These are phyloP conservation scores for Netelia fuscicornis DNA, from an alignment of 2,888 invertebrate species.

Conservation along the genomic window DNA sequence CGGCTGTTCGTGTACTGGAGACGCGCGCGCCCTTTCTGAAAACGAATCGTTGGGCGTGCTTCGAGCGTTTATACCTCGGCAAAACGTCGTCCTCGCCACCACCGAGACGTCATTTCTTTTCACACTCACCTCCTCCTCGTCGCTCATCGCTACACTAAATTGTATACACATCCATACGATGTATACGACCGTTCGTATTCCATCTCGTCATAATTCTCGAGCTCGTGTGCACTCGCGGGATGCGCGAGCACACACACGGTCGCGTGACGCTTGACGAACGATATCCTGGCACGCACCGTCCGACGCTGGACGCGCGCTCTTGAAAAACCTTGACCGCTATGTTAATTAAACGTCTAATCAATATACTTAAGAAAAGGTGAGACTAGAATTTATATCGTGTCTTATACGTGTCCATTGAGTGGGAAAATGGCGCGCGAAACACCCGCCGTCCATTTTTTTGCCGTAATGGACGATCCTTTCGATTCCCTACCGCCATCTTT, in stretches of 20 bases:
- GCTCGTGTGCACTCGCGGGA: slow-evolving; percentile 14
- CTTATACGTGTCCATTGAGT: too few relatives aligned
- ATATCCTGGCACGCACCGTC: slow-evolving; percentile 73
- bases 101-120: slow-evolving; percentile 41
- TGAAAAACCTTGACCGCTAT: slow-evolving; percentile 68
- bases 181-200: slow-evolving; percentile 57
- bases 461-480: neutral
- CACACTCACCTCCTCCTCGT: slow-evolving; percentile 54
- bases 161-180: slow-evolving; percentile 44
- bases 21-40: slow-evolving; percentile 48
- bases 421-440: too few relatives aligned
- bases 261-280: slow-evolving; percentile 76
- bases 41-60: slow-evolving; percentile 62
- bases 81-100: slow-evolving; percentile 22
- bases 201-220: slow-evolving; percentile 57
- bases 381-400: slow-evolving; percentile 4
- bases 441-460: neutral
- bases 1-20: slow-evolving; percentile 7
- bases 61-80: slow-evolving; percentile 46
- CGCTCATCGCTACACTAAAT: slow-evolving; percentile 20
- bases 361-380: slow-evolving; percentile 71
- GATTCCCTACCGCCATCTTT: neutral
- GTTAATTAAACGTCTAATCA: slow-evolving; percentile 79
- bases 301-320: neutral
- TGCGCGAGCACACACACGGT: slow-evolving; percentile 60